phyloP scores from a whole-genome alignment of 2,113 vertebrate genomes.

The Oreocharis arfaki region DNA sequence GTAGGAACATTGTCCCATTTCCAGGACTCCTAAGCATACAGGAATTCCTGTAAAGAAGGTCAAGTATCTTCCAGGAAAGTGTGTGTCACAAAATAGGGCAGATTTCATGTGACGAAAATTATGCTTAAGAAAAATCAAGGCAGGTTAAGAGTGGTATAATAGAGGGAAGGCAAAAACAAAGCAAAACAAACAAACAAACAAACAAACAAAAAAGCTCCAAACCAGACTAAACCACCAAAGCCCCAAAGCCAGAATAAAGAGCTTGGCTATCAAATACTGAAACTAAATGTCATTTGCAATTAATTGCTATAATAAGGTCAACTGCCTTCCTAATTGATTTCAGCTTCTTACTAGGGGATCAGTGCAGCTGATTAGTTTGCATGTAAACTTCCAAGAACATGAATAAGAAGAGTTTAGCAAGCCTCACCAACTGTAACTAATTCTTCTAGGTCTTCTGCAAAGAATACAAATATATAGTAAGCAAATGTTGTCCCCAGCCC shows the following conservation, averaged over 20 bases:
- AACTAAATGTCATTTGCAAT: background rate
- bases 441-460: background rate
- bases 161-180: background rate
- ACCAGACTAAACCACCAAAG: background rate
- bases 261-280: background rate
- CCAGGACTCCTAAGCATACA: slow-evolving; percentile 60
- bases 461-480: background rate
- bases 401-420: slow-evolving; percentile 6
- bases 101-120: slow-evolving; percentile 22
- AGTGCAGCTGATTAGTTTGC: background rate
- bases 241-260: background rate
- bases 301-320: slow-evolving; percentile 3
- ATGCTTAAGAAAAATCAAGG: slow-evolving; percentile 51
- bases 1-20: slow-evolving; percentile 50
- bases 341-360: background rate
- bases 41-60: slow-evolving; percentile 66
- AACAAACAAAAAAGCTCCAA: background rate
- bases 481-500: background rate
- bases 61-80: slow-evolving; percentile 58
- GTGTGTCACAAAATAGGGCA: slow-evolving; percentile 45
- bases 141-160: background rate
- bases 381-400: background rate
- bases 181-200: background rate
- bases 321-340: slow-evolving; percentile 18
- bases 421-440: background rate